Conservation (phyloP, 2,113 vertebrate species). For the Petromus typicus region DNA sequence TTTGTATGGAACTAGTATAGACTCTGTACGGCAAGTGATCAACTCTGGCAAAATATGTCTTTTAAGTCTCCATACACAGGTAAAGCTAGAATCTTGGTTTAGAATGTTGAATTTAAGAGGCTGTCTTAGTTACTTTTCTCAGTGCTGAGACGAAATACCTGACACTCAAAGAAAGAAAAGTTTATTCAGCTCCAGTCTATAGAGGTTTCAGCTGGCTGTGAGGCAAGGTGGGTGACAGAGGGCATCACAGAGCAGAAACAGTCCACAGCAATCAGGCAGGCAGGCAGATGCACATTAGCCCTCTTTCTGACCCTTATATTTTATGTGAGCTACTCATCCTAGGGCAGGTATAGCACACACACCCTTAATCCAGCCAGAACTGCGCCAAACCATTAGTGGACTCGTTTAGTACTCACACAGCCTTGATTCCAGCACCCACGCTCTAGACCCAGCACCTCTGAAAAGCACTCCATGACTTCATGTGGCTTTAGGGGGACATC, state of each 20-base stretch:
- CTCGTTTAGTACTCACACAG: neutral
- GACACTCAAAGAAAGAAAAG: neutral
- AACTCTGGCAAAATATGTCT: constrained; percentile 96
- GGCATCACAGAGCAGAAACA: neutral
- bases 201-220: neutral
- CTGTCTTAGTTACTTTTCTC: neutral
- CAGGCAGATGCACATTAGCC: neutral
- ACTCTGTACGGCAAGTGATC: constrained; percentile 94
- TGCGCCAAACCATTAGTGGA: neutral
- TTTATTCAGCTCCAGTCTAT: neutral
- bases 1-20: constrained; percentile 96
- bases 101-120: constrained; percentile 28
- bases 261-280: neutral
- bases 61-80: constrained; percentile 95
- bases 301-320: neutral
- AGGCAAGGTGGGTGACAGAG: neutral
- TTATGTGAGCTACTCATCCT: neutral
- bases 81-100: constrained; percentile 81
- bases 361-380: neutral
- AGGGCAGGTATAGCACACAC: neutral
- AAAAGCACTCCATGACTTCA: neutral
- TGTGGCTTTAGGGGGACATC: neutral
- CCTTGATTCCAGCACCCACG: neutral
- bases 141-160: neutral
- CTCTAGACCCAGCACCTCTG: neutral